These are phyloP conservation scores for Timema cristinae DNA, from an alignment of 2,888 invertebrate genomes.

Conservation along the genomic window DNA sequence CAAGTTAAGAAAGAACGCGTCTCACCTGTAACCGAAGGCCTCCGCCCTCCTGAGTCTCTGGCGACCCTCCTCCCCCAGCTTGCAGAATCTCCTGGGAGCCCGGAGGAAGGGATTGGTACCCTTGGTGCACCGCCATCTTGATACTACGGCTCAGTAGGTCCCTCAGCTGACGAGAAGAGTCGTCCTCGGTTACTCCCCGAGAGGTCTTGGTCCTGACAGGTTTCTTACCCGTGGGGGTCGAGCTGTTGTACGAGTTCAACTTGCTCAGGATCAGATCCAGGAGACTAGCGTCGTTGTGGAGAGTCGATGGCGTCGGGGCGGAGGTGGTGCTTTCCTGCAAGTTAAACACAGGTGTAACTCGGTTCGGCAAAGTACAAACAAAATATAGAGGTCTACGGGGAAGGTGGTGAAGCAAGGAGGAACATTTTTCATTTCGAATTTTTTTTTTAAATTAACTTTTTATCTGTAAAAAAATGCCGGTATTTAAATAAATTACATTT, in stretches of 20 bases:
- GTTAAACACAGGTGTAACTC: too few relatives aligned
- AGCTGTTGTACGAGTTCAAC: not conserved
- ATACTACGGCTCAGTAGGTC: constrained; percentile 30
- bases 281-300: constrained; percentile 17
- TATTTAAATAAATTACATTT: too few relatives aligned
- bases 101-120: constrained; percentile 43
- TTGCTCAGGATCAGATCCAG: not conserved
- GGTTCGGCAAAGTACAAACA: too few relatives aligned
- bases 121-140: constrained; percentile 43
- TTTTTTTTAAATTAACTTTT: too few relatives aligned
- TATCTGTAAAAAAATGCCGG: too few relatives aligned
- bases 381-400: too few relatives aligned
- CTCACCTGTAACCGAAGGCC: constrained; percentile 43
- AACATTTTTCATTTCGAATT: too few relatives aligned
- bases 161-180: not conserved
- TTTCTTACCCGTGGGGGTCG: constrained; percentile 16
- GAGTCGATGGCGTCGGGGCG: constrained; percentile 29
- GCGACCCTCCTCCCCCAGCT: constrained; percentile 41
- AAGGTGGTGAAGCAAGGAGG: too few relatives aligned
- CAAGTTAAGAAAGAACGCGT: constrained; percentile 10
- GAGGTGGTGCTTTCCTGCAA: not conserved
- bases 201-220: constrained; percentile 7
- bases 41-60: constrained; percentile 41
- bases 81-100: constrained; percentile 42
- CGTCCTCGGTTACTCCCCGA: not conserved